Base-by-base conservation (phyloP, 2,888 invertebrate genomes). In the Gortyna flavago region DNA sequence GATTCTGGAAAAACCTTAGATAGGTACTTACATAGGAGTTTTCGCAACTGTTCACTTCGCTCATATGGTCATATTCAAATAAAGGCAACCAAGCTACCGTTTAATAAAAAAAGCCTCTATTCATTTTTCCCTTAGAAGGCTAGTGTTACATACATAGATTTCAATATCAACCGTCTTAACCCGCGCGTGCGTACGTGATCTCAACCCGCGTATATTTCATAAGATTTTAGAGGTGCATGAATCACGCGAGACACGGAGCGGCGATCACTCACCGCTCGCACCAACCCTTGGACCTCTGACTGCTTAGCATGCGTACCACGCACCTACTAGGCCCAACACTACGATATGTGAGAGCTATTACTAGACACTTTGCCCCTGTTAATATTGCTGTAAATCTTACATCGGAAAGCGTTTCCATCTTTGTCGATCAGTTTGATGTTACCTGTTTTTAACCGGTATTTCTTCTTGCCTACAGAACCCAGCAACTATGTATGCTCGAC, bases 401-500 rank as follows among this genome's bases (percentile, higher is more conserved):
- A 95, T 95, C 92, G 93, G 90, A 88, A 91, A 93, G 86, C 91
- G 89, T 90, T 92, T 91, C 91, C 91, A 91, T 93, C 88, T 87
- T 62, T 64, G 62, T 83, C 77, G 72, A 85, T 84, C 87, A 77
- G 79, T 76, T 80, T 67, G 35, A 73, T 79, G 83, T 89, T 90
- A 85, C 85, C 85, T 89, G 88, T 85, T 87, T 84, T 89, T 90
- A 91, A 91, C 88, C 86, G 82, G 81, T 85, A 82, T 87, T 88
- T 92, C 80, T 91, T 83, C 82, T 95, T 96, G 95, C 93, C 90
- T 92, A 83, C 98, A 99, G 99, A 99, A 96, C 99, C 99, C 86
- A 98, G 98, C 95, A 98, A 98, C 97, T 98, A 99, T 95, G 98
- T 99, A 87, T 99, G 99, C 93, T 98, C 98, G 68, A 99, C 99